These are phyloP conservation scores for Egretta garzetta DNA, from an alignment of 2,113 vertebrate genomes.

Conservation along the genomic window DNA sequence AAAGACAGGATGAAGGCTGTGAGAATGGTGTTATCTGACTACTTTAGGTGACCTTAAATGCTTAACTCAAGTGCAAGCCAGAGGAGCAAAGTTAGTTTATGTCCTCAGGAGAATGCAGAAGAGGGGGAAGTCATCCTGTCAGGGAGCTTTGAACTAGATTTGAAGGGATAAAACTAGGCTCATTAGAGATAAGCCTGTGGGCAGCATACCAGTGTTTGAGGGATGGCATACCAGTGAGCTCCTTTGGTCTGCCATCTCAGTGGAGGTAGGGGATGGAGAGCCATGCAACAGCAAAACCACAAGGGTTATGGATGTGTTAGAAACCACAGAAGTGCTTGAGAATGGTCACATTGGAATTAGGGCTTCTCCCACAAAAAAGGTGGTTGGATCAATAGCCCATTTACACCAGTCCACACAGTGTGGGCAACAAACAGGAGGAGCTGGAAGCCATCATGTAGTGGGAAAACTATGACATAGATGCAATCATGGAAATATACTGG, in stretches of 20 bases:
- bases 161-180: not conserved
- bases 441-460: not conserved
- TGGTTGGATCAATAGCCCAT: not conserved
- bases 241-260: not conserved
- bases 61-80: not conserved
- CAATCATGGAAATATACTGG: not conserved
- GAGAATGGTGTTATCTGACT: not conserved
- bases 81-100: not conserved
- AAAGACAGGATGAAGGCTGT: not conserved
- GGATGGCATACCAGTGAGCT: not conserved
- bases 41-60: not conserved
- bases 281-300: not conserved
- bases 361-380: not conserved
- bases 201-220: not conserved
- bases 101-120: not conserved
- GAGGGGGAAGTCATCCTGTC: not conserved
- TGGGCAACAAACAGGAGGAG: not conserved
- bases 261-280: not conserved
- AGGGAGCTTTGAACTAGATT: not conserved
- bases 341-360: not conserved
- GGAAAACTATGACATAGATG: not conserved
- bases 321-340: not conserved
- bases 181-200: not conserved
- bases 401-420: accelerated
- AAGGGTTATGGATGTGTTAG: not conserved